Conservation (phyloP, 2,113 vertebrate species). For the Athene noctua region DNA sequence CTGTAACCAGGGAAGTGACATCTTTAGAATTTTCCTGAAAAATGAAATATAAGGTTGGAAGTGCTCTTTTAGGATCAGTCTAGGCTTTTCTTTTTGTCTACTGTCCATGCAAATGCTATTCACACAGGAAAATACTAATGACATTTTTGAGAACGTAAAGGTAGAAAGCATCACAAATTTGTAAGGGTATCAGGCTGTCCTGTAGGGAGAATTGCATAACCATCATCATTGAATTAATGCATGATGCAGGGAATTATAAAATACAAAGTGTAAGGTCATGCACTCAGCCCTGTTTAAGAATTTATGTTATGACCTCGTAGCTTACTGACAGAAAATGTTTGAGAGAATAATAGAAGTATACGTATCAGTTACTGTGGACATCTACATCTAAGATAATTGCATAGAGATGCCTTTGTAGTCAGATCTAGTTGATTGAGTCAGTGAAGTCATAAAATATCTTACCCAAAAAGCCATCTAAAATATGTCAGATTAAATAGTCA, state of each 20-base stretch:
- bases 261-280: constrained; percentile 14
- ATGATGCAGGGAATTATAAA: constrained; percentile 9
- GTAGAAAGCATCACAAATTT: not conserved
- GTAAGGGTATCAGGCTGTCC: not conserved
- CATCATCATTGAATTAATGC: not conserved
- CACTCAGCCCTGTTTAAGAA: constrained; percentile 32
- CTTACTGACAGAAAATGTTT: constrained; percentile 8
- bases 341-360: not conserved
- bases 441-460: not conserved
- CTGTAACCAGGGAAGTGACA: not conserved
- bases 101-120: not conserved
- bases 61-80: not conserved
- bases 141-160: not conserved
- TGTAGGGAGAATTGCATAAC: not conserved
- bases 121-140: not conserved
- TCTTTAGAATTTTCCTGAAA: not conserved
- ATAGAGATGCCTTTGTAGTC: not conserved
- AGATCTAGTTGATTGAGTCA: not conserved
- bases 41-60: not conserved
- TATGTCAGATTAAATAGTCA: not conserved
- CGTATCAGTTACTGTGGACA: not conserved
- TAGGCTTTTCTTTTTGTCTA: fast-evolving
- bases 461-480: not conserved
- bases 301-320: constrained; percentile 18
- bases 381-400: not conserved